phyloP scores from a whole-genome alignment of 1,140 invertebrate genomes.

The Megathymus violae region DNA sequence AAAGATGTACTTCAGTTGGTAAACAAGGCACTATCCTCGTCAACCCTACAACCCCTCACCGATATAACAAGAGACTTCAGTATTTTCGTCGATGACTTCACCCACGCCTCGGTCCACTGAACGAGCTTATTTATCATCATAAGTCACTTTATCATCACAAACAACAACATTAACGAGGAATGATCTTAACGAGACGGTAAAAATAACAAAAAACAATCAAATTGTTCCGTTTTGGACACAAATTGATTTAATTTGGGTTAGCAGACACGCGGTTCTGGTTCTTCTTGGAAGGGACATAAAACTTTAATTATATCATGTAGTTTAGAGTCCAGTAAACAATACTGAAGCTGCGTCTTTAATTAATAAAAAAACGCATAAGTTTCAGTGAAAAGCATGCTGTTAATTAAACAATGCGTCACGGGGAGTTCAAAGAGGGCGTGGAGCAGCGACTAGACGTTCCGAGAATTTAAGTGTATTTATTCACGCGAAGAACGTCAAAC shows the following conservation, averaged over 20 bases:
- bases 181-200: slow-evolving; percentile 23
- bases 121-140: slow-evolving; percentile 31
- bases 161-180: slow-evolving; percentile 32
- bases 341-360: slow-evolving; percentile 24
- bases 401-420: slow-evolving; percentile 38
- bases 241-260: slow-evolving; percentile 26
- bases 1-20: neutral
- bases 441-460: slow-evolving; percentile 23
- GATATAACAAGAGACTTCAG: slow-evolving; percentile 28
- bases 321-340: slow-evolving; percentile 18
- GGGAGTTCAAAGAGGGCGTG: slow-evolving; percentile 32
- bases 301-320: slow-evolving; percentile 1
- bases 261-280: slow-evolving; percentile 12
- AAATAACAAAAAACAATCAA: slow-evolving; percentile 26
- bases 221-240: slow-evolving; percentile 18
- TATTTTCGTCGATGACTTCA: slow-evolving; percentile 75
- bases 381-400: slow-evolving; percentile 35
- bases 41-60: slow-evolving; percentile 41
- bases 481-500: slow-evolving; percentile 21
- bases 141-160: slow-evolving; percentile 31
- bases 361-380: slow-evolving; percentile 23
- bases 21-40: slow-evolving; percentile 6
- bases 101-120: slow-evolving; percentile 30
- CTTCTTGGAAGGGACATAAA: slow-evolving; percentile 12
- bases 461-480: slow-evolving; percentile 29